phyloP scores from a whole-genome alignment of 1,140 invertebrate species.

The Papilio dardanus region DNA sequence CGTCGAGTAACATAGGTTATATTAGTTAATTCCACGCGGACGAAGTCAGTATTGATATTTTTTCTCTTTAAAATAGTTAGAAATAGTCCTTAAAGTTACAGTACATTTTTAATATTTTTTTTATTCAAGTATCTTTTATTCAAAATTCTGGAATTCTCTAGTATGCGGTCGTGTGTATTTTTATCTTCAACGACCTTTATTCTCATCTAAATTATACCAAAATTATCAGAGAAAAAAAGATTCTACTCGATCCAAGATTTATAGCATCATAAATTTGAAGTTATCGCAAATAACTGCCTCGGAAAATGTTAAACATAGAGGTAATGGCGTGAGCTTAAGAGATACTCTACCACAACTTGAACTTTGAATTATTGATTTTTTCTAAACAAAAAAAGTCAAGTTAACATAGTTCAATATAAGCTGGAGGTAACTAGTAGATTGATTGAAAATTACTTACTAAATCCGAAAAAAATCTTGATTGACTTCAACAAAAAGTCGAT shows the following conservation, averaged over 20 bases:
- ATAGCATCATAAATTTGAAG: constrained; percentile 24
- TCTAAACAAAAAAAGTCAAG: neutral
- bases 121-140: neutral
- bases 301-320: constrained; percentile 23
- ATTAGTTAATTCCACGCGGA: no score
- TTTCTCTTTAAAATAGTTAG: no score
- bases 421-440: neutral
- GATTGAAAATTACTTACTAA: neutral
- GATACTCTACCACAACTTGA: neutral
- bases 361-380: neutral
- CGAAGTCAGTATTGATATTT: no score
- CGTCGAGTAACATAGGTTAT: no score
- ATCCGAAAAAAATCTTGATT: no score
- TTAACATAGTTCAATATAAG: no score
- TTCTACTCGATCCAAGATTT: constrained; percentile 3
- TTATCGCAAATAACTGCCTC: constrained; percentile 22
- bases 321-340: constrained; percentile 20
- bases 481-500: no score
- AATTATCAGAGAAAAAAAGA: constrained; percentile 17
- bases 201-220: constrained; percentile 12
- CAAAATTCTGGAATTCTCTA: neutral
- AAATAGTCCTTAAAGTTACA: no score
- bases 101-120: no score
- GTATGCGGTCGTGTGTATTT: neutral
- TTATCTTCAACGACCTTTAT: constrained; percentile 6